Base-by-base conservation (phyloP, 2,888 invertebrate genomes). In the Automeris io region DNA sequence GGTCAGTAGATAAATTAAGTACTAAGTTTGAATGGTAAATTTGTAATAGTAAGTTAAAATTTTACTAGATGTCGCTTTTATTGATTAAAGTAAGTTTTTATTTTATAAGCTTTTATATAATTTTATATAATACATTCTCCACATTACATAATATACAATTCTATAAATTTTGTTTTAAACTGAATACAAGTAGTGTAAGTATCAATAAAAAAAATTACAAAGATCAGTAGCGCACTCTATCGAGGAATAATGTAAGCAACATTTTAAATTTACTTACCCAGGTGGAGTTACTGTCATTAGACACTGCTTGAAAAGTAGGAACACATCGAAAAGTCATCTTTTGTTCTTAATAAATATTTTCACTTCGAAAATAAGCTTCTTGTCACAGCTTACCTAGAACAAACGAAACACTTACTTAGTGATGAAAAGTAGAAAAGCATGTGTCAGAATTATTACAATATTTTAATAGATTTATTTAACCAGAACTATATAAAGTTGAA, bases 261-360 rank as follows among this genome's bases (percentile, higher is more conserved):
- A 40, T 26, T 39, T 37, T 37, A 43, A 7, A 25, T 18, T 32
- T 38, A 90, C 91, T 90, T 76, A 91, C 91, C 91, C 91, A 91
- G 68, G 90, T 88, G 64, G 90, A 87, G 78, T 88, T 88, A 78
- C 89, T 90, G 72, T 90, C 90, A 67, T 89, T 87, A 59, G 89
- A 87, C 40, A 89, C 88, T 31, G 88, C 81, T 87, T 90, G 91
- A 75, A 90, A 90, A 61, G 90, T 88, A 64, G 90, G 90, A 63
- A 90, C 89, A 81, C 90, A 91, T 62, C 91, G 89, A 75, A 91
- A 91, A 74, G 91, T 91, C 91, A 91, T 91, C 70, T 72, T 86
- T 66, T 67, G 41, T 31, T 40, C 43, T 54, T 8, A 33, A 33
- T 21, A 37, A 29, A 6, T 34, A 34, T 33, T 16, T 37, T 25